Percentiles rank a stretch among this genome's conserved stretches.
phyloP scores from a whole-genome alignment of 2,888 invertebrate species.

The Latrodectus elegans region DNA sequence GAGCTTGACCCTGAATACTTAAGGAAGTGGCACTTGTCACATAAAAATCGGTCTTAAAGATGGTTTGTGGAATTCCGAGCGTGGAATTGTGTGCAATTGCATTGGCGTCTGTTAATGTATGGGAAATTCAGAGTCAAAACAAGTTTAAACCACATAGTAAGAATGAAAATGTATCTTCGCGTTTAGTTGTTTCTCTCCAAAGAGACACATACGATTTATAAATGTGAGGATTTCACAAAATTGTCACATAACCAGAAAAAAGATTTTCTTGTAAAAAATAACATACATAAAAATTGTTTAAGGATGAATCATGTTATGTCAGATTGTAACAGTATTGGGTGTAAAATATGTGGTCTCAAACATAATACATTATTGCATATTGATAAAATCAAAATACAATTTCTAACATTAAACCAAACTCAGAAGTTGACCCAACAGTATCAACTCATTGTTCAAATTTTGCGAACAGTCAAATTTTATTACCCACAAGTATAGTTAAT shows the following conservation, averaged over 20 bases:
- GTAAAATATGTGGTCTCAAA: too few relatives aligned
- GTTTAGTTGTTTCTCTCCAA: neutral
- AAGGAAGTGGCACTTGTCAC: neutral
- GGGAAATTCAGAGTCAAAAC: too few relatives aligned
- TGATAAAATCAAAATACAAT: too few relatives aligned
- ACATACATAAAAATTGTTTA: neutral
- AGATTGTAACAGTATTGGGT: neutral
- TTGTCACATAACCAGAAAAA: neutral
- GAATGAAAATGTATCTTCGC: neutral
- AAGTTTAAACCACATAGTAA: too few relatives aligned
- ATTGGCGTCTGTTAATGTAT: too few relatives aligned
- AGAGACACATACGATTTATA: neutral
- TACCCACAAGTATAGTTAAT: neutral
- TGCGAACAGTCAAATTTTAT: neutral
- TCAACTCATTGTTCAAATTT: neutral
- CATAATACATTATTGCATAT: too few relatives aligned
- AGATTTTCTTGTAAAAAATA: too few relatives aligned
- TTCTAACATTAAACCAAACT: too few relatives aligned
- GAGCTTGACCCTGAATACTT: neutral
- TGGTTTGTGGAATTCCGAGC: neutral
- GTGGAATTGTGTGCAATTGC: neutral
- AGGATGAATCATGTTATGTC: neutral
- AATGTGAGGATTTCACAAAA: conserved; percentile 4
- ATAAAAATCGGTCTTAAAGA: neutral
- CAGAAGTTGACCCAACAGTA: neutral